Base-by-base conservation (phyloP, 2,113 vertebrate genomes). In the Upupa epops region DNA sequence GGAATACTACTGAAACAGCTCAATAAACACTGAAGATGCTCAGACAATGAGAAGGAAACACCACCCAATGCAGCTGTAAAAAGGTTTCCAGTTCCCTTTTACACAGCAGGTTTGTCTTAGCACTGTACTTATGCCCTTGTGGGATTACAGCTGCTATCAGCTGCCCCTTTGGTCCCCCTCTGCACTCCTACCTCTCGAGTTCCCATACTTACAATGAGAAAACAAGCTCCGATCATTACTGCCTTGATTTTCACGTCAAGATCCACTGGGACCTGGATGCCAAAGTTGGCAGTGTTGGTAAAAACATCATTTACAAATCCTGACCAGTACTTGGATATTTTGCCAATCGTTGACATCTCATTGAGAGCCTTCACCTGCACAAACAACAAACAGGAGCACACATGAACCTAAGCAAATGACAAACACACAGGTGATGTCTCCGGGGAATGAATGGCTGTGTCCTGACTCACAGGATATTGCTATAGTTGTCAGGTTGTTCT, bases 311-410 rank as follows among this genome's bases (percentile, higher is more conserved):
- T 98, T 28, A 99, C 98, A 83, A 99, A 98, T 46, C 99, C 99
- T 2, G 98, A 98, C 99, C 99, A 99, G 88, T 99, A 99, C 80
- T 99, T 99, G 42, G 98, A 99, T 96, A 99, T 99, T 97, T 98
- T 99, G 52, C 99, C 99, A 36, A 99, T 98, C 2, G 98, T 98
- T 78, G 97, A 97, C 88, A 98, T 98, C 95, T 99, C 99, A 91
- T 98, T 98, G 94, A 99, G 96, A 46, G 99, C 98, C 95, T 98
- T 96, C 82, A 99, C 98, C 99, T 99, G 78, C 48, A 87, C 26
- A 74, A 90, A 86, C 51, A 2, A 91, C 93, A 95, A 77, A 26
- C 1, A 73, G 26, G 37, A 34, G 14, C 40, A 64, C 37, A 16
- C 51, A 21, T 32, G 66, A 52, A 63, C 13, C 32, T 85, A 86